Conservation (phyloP, 2,888 invertebrate species). For the Drosophila mettleri region DNA sequence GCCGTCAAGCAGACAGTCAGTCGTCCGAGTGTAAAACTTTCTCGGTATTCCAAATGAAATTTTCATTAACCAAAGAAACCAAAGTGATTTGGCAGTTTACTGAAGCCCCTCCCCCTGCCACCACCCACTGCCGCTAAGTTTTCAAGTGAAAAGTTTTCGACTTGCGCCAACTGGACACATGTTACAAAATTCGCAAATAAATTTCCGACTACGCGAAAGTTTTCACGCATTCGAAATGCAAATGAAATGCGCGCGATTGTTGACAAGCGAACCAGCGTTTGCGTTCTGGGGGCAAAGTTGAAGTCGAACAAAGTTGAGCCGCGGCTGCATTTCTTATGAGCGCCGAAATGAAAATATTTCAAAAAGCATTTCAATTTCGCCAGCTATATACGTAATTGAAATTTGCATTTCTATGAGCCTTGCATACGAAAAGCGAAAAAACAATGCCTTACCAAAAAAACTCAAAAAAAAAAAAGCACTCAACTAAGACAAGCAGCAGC, state of each 20-base stretch:
- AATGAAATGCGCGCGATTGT: slow-evolving; percentile 77
- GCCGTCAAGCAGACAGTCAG: slow-evolving; percentile 16
- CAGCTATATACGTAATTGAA: slow-evolving; percentile 78
- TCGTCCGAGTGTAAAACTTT: slow-evolving; percentile 60
- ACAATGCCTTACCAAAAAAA: slow-evolving; percentile 12
- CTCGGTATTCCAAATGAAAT: slow-evolving; percentile 62
- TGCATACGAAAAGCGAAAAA: slow-evolving; percentile 39
- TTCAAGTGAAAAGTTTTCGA: slow-evolving; percentile 71
- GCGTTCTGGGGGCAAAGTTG: slow-evolving; percentile 15
- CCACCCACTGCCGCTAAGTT: slow-evolving; percentile 42
- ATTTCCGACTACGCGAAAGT: slow-evolving; percentile 63
- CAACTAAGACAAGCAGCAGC: slow-evolving; percentile 40
- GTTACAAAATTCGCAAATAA: slow-evolving; percentile 79
- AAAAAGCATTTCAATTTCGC: slow-evolving; percentile 74
- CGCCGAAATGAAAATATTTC: slow-evolving; percentile 69
- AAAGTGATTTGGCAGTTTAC: slow-evolving; percentile 69
- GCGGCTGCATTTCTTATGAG: slow-evolving; percentile 72
- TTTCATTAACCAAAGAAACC: slow-evolving; percentile 76
- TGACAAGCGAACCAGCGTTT: slow-evolving; percentile 48
- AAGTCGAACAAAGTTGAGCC: slow-evolving; percentile 47
- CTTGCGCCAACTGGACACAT: slow-evolving; percentile 74
- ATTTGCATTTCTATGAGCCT: slow-evolving; percentile 75
- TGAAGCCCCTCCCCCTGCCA: background rate
- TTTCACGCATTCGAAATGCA: slow-evolving; percentile 73
- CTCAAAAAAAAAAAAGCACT: too few species aligned